A percentile compares a stretch with the other conserved stretches of the same genome.
Conservation (phyloP, 2,113 vertebrate species). For the Platysternon megacephalum region DNA sequence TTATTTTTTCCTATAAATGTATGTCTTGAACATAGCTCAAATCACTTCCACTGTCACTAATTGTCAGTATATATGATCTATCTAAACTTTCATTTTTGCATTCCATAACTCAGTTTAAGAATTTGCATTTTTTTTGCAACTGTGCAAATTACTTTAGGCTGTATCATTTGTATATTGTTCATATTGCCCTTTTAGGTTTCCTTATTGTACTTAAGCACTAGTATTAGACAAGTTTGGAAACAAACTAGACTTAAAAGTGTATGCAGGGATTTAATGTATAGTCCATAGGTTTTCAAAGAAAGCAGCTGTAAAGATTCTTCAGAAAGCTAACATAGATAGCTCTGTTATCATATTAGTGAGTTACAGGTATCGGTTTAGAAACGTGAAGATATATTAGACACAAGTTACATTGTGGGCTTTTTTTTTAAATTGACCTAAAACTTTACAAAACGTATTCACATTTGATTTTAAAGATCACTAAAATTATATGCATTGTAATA, state of each 20-base stretch:
- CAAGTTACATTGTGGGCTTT: conserved; percentile 81
- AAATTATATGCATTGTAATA: conserved; percentile 93
- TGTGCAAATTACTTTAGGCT: conserved; percentile 56
- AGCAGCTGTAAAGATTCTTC: conserved; percentile 75
- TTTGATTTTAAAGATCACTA: conserved; percentile 94
- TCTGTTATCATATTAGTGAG: conserved; percentile 83
- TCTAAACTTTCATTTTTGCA: conserved; percentile 74
- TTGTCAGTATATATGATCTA: conserved; percentile 58
- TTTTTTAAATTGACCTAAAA: conserved; percentile 79
- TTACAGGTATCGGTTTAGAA: conserved; percentile 85
- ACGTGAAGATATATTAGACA: conserved; percentile 72
- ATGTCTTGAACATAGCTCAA: conserved; percentile 65
- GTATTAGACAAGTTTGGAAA: conserved; percentile 75
- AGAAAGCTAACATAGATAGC: conserved; percentile 80
- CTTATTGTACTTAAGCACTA: conserved; percentile 68
- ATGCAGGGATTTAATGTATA: conserved; percentile 68
- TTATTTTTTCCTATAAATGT: conserved; percentile 65
- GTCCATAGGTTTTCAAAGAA: conserved; percentile 75
- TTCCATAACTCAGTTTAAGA: conserved; percentile 45
- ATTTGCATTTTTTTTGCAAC: conserved; percentile 4
- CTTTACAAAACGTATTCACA: conserved; percentile 84
- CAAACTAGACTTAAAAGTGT: conserved; percentile 60
- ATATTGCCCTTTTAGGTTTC: conserved; percentile 48
- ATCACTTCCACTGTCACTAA: conserved; percentile 67
- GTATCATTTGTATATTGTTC: conserved; percentile 59